Conservation (phyloP, 2,888 invertebrate genomes). For the Chirona hameri region DNA sequence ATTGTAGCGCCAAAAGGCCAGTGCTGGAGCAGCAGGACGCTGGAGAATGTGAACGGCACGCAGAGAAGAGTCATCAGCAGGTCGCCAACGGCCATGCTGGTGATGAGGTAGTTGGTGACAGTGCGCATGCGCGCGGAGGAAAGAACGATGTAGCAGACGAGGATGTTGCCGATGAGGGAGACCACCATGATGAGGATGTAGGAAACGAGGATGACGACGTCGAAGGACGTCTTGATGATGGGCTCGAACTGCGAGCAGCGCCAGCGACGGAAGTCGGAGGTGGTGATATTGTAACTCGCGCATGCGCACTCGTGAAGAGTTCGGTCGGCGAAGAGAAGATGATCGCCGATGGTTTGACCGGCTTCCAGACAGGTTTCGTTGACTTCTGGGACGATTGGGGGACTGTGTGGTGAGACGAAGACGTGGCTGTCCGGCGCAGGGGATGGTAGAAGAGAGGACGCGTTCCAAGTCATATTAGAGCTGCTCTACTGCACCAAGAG, state of each 20-base stretch:
- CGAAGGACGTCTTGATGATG: conserved; percentile 36
- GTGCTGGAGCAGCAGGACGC: conserved; percentile 68
- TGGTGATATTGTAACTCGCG: not conserved
- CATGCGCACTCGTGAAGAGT: not conserved
- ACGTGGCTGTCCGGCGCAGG: no score
- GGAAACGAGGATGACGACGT: conserved; percentile 48
- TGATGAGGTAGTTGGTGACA: conserved; percentile 88
- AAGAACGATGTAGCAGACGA: conserved; percentile 80
- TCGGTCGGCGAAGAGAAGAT: not conserved
- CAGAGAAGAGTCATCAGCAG: conserved; percentile 85
- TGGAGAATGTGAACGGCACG: conserved; percentile 83
- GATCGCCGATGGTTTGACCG: not conserved
- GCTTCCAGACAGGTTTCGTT: not conserved
- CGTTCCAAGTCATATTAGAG: no score
- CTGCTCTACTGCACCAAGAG: no score
- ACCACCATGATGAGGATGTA: conserved; percentile 49
- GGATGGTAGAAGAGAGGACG: no score
- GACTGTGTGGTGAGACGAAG: no score
- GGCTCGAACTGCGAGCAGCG: not conserved
- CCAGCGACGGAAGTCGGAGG: not conserved
- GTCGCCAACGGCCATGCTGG: conserved; percentile 76
- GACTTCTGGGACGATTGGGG: no score
- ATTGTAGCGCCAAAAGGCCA: conserved; percentile 83
- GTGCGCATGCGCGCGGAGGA: conserved; percentile 82
- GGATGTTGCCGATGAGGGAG: conserved; percentile 51